These are phyloP conservation scores for Ancistrus triradiatus DNA, from an alignment of 2,113 vertebrate species.

Conservation along the genomic window DNA sequence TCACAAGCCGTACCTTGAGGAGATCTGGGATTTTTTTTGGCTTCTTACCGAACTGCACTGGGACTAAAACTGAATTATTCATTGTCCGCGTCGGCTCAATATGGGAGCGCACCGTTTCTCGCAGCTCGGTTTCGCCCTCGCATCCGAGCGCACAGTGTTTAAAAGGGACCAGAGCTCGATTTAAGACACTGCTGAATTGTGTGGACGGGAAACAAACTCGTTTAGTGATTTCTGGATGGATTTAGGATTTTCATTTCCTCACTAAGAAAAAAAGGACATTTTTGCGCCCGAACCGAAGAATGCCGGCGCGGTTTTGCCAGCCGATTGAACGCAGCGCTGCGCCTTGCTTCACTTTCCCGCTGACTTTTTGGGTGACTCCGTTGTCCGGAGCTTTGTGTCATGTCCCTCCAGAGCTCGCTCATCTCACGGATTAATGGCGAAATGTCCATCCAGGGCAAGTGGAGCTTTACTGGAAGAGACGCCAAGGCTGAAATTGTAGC, in stretches of 20 bases:
- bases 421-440: conserved; percentile 59
- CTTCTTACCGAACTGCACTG: conserved; percentile 38
- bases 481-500: conserved; percentile 66
- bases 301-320: conserved; percentile 55
- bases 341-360: conserved; percentile 27
- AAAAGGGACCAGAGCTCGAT: conserved; percentile 2
- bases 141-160: conserved; percentile 2
- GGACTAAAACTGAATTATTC: conserved; percentile 49
- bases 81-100: conserved; percentile 38
- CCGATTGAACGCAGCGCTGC: conserved; percentile 36
- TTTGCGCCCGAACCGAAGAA: too few species aligned
- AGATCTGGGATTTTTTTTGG: conserved; percentile 11
- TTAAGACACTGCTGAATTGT: background rate
- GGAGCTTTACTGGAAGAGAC: conserved; percentile 62
- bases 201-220: too few species aligned
- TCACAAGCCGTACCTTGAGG: too few species aligned
- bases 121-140: background rate
- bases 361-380: conserved; percentile 24
- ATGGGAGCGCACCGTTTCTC: conserved; percentile 16
- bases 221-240: too few species aligned
- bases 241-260: too few species aligned
- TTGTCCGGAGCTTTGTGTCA: conserved; percentile 40
- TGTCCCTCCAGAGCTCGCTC: conserved; percentile 63
- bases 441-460: conserved; percentile 62
- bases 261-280: too few species aligned